phyloP scores from a whole-genome alignment of 2,797 vertebrate species.

The Channallabes apus region DNA sequence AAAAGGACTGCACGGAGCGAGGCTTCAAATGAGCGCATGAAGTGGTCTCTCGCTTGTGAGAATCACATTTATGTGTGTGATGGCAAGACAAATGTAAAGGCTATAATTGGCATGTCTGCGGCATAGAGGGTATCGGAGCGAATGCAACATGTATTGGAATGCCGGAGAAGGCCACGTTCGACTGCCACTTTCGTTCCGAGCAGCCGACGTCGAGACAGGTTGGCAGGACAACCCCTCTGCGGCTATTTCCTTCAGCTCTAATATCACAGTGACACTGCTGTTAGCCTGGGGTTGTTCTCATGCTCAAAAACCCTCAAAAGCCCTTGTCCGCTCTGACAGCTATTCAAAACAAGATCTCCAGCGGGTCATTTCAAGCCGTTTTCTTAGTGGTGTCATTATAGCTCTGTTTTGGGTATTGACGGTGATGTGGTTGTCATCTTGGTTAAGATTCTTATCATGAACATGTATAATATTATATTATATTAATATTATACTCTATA shows the following conservation, averaged over 20 bases:
- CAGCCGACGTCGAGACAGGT: background rate
- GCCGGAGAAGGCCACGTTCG: background rate
- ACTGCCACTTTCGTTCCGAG: slow-evolving; percentile 17
- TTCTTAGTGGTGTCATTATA: slow-evolving; percentile 68
- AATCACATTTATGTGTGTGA: slow-evolving; percentile 2
- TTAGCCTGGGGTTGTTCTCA: slow-evolving; percentile 30
- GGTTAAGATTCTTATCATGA: slow-evolving; percentile 54
- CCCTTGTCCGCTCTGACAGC: slow-evolving; percentile 19
- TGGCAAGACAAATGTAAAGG: background rate
- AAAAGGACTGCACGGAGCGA: background rate
- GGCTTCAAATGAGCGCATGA: slow-evolving; percentile 26
- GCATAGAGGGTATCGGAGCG: background rate
- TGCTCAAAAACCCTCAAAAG: slow-evolving; percentile 18
- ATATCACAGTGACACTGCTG: slow-evolving; percentile 31
- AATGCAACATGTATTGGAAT: background rate
- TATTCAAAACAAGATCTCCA: slow-evolving; percentile 31
- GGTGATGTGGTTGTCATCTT: slow-evolving; percentile 68
- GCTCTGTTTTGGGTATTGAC: slow-evolving; percentile 59
- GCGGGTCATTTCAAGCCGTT: slow-evolving; percentile 59
- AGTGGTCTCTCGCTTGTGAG: background rate
- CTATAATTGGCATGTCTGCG: slow-evolving; percentile 9
- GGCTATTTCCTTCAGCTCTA: background rate
- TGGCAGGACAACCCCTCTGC: slow-evolving; percentile 14
- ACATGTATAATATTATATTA: background rate
- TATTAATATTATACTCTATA: background rate